These are phyloP conservation scores for Mylabris phalerata DNA, from an alignment of 1,140 invertebrate species.

Conservation along the genomic window DNA sequence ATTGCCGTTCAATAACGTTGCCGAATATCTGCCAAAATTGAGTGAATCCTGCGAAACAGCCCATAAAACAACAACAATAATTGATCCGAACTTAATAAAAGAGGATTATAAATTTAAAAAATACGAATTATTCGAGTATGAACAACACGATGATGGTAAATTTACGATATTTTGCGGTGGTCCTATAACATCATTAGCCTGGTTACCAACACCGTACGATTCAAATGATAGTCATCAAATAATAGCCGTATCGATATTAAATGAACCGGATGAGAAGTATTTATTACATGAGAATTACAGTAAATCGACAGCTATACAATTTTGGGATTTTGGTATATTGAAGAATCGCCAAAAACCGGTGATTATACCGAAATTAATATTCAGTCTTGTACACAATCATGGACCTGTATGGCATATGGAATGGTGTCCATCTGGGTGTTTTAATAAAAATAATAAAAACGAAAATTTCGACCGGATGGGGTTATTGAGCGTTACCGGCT, in stretches of 20 bases:
- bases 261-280: conserved; percentile 44
- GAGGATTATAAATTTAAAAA: conserved; percentile 39
- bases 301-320: conserved; percentile 49
- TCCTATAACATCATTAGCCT: conserved; percentile 51
- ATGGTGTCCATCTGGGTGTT: conserved; percentile 70
- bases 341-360: conserved; percentile 30
- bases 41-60: conserved; percentile 40
- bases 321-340: conserved; percentile 52
- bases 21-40: conserved; percentile 40
- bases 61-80: conserved; percentile 19
- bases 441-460: conserved; percentile 30
- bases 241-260: conserved; percentile 49
- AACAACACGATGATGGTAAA: conserved; percentile 17
- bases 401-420: conserved; percentile 63
- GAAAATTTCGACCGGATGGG: conserved; percentile 49
- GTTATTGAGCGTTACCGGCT: conserved; percentile 60
- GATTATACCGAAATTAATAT: conserved; percentile 41
- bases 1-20: conserved; percentile 27
- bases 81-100: conserved; percentile 16
- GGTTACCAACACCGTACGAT: conserved; percentile 46
- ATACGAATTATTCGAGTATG: conserved; percentile 44
- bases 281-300: conserved; percentile 36
- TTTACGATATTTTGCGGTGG: conserved; percentile 56
- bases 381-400: conserved; percentile 54
- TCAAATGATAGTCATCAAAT: conserved; percentile 42